A percentile compares a stretch with the other conserved stretches of the same genome.
Evolutionary conservation across 1,140 invertebrate species (phyloP).

Genomic region (Antheraea pernyi): DNA sequence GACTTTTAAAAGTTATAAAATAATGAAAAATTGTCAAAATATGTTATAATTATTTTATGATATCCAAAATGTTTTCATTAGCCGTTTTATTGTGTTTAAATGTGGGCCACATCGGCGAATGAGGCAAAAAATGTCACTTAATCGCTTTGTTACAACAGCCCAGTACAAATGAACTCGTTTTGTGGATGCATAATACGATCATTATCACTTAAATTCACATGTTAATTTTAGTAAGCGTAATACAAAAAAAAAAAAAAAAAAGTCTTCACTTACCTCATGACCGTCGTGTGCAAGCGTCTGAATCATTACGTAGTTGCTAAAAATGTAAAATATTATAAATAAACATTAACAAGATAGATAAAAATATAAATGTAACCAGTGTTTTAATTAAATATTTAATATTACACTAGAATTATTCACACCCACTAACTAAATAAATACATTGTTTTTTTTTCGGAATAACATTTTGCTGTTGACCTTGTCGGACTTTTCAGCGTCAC

Average conservation of each 20-base stretch:
- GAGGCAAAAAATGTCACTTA: neutral
- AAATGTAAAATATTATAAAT: constrained; percentile 28
- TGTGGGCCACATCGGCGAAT: neutral
- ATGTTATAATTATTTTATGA: neutral
- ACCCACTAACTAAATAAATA: too few relatives aligned
- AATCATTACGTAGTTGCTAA: constrained; percentile 95
- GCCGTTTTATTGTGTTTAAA: neutral
- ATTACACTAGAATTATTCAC: too few relatives aligned
- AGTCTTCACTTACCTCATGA: constrained; percentile 82
- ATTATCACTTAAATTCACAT: neutral
- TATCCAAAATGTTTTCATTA: neutral
- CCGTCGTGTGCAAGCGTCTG: constrained; percentile 92
- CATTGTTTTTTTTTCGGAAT: too few relatives aligned
- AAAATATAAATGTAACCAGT: too few relatives aligned
- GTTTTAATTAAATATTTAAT: too few relatives aligned
- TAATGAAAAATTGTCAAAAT: neutral
- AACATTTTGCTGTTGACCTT: too few relatives aligned
- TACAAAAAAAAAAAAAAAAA: constrained; percentile 10
- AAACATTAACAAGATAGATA: neutral
- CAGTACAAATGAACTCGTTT: neutral
- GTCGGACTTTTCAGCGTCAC: too few relatives aligned
- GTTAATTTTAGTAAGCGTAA: neutral
- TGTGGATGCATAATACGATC: neutral
- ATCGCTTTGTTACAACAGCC: neutral
- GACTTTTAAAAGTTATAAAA: neutral